Conservation (phyloP, 2,888 invertebrate species). For the Lepetodrilus schrolli region DNA sequence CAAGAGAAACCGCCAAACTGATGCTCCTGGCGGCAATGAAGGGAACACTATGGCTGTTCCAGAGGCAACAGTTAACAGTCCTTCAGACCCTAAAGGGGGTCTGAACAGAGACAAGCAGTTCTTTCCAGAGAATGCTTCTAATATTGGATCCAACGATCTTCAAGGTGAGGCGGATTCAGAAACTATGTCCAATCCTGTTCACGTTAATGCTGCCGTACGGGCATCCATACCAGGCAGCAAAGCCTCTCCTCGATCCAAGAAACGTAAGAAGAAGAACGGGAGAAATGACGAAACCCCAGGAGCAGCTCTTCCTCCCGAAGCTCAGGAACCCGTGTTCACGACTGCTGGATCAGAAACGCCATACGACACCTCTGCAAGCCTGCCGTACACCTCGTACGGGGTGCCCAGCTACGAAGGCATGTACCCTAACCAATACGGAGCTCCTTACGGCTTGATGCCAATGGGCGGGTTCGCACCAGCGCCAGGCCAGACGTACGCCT, state of each 20-base stretch:
- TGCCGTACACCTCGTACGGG: slow-evolving; percentile 28
- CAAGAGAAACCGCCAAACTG: neutral
- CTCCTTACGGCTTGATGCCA: slow-evolving; percentile 50
- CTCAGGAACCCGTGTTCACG: slow-evolving; percentile 63
- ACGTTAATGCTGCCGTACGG: slow-evolving; percentile 41
- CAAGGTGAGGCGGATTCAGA: slow-evolving; percentile 40
- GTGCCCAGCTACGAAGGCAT: slow-evolving; percentile 3
- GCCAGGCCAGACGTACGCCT: slow-evolving; percentile 47
- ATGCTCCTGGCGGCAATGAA: neutral
- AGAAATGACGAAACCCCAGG: neutral
- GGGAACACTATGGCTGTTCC: neutral
- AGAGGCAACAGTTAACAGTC: neutral
- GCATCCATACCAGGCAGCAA: slow-evolving; percentile 33
- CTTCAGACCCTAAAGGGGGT: neutral
- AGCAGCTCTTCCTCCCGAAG: slow-evolving; percentile 56
- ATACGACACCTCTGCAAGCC: slow-evolving; percentile 42
- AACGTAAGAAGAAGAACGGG: slow-evolving; percentile 15
- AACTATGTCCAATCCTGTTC: slow-evolving; percentile 38
- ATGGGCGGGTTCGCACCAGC: slow-evolving; percentile 37
- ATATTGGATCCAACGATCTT: slow-evolving; percentile 39
- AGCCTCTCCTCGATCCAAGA: slow-evolving; percentile 25
- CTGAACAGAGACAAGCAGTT: neutral
- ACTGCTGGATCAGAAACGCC: slow-evolving; percentile 42
- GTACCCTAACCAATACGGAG: slow-evolving; percentile 31
- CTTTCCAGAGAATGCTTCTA: slow-evolving; percentile 18